Percentiles rank a stretch among this genome's conserved stretches.
phyloP scores from a whole-genome alignment of 1,140 invertebrate species.

The Zaprionus africanus region DNA sequence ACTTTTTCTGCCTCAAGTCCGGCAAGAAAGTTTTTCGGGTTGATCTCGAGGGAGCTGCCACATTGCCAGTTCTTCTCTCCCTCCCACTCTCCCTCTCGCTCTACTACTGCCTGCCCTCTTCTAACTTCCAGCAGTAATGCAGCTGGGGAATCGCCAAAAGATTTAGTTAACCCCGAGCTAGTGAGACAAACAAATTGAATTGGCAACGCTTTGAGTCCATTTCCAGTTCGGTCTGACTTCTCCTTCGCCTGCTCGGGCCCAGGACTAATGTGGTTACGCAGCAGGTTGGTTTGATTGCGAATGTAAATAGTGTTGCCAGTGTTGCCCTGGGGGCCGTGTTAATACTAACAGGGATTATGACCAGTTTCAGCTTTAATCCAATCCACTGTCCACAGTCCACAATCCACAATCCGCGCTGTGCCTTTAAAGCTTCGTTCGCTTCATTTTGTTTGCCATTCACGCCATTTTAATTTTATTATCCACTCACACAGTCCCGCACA shows the following conservation, averaged over 20 bases:
- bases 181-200: slow-evolving; percentile 79
- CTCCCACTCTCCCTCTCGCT: background rate
- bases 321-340: slow-evolving; percentile 9
- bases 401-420: background rate
- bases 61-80: too few species aligned
- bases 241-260: background rate
- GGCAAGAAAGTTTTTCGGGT: background rate
- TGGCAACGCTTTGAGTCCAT: slow-evolving; percentile 56
- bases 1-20: background rate
- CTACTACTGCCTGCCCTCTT: too few species aligned
- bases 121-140: slow-evolving; percentile 32
- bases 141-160: slow-evolving; percentile 70
- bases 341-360: slow-evolving; percentile 10
- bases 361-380: slow-evolving; percentile 4
- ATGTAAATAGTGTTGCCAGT: slow-evolving; percentile 68
- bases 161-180: slow-evolving; percentile 46
- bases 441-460: slow-evolving; percentile 56
- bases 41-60: background rate
- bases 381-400: background rate
- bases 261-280: slow-evolving; percentile 70
- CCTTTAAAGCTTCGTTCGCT: background rate
- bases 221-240: background rate
- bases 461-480: slow-evolving; percentile 75
- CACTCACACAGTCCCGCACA: slow-evolving; percentile 15
- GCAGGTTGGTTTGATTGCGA: slow-evolving; percentile 57